Conservation (phyloP, 2,113 vertebrate species). For the Eubucco bourcierii region DNA sequence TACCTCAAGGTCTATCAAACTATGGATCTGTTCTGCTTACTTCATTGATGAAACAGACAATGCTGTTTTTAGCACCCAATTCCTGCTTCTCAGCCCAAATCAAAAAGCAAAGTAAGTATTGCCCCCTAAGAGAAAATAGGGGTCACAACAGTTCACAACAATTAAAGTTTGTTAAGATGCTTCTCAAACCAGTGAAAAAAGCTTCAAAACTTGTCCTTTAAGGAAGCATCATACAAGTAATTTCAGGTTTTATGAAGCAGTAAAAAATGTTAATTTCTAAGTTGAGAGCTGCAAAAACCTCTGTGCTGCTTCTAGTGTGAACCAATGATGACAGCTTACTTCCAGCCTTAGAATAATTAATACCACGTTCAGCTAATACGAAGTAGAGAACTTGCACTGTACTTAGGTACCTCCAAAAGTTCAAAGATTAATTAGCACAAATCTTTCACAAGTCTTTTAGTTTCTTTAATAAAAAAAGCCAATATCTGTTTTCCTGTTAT, state of each 20-base stretch:
- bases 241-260: background rate
- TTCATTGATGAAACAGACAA: background rate
- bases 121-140: background rate
- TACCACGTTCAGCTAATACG: background rate
- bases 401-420: background rate
- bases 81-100: background rate
- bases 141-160: background rate
- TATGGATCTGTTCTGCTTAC: background rate
- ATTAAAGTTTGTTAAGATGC: background rate
- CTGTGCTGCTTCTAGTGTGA: background rate
- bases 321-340: background rate
- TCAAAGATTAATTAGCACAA: constrained; percentile 17
- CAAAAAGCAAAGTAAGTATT: background rate
- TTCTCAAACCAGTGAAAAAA: accelerated
- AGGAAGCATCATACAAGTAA: background rate
- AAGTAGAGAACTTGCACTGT: background rate
- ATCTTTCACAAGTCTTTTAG: constrained; percentile 57
- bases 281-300: background rate
- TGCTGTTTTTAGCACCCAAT: background rate
- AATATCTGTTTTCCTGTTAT: constrained; percentile 65
- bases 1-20: background rate
- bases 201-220: background rate
- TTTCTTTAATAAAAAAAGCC: constrained; percentile 77
- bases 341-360: background rate
- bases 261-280: background rate